Base-by-base conservation (phyloP, 2,888 invertebrate genomes). In the Pterostichus niger region DNA sequence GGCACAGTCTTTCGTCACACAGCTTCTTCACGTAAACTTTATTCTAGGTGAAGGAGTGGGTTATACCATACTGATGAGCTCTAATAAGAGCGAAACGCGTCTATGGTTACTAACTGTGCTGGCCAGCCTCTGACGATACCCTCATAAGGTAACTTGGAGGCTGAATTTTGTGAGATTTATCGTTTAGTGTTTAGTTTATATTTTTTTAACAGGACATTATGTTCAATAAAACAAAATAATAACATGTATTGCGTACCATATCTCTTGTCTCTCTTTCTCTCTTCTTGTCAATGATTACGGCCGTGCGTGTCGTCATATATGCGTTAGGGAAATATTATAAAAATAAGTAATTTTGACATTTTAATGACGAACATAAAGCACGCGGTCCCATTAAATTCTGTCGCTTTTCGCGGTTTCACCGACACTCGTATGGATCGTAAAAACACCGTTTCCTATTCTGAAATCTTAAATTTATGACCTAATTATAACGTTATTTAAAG, bases 341-440 rank as follows among this genome's bases (percentile, higher is more conserved):
- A 71, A 71, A 17, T 71, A 71, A 71, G 46, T 46, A 71, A 46
- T 71, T 71, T 77, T 77, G 76, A 77, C 76, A 77, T 52, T 77
- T 77, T 77, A 77, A 77, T 77, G 52, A 33, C 2, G 33, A 35
- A 7, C 31, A 54, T 54, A 77, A 77, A 77, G 11, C 31, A 35
- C 40, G 76, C 40, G 35, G 54, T 77, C 33, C 76, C 54, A 77
- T 77, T 54, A 77, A 77, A 31, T 54, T 40, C 17, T 68, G 33
- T 33, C 40, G 68, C 15, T 13, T 71, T 71, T 49, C 49, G 15
- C 46, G 71, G 44, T 49, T 49, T 17, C 64, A 46, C 9, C 33
- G 35, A 68, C 44, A 71, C 46, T 71, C 44, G 71, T 44, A 46
- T 46, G 71, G 44, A 71, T 71, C 71, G 71, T 71, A 71, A 71